These are phyloP conservation scores for Lerema accius DNA, from an alignment of 1,140 invertebrate genomes.

Conservation along the genomic window DNA sequence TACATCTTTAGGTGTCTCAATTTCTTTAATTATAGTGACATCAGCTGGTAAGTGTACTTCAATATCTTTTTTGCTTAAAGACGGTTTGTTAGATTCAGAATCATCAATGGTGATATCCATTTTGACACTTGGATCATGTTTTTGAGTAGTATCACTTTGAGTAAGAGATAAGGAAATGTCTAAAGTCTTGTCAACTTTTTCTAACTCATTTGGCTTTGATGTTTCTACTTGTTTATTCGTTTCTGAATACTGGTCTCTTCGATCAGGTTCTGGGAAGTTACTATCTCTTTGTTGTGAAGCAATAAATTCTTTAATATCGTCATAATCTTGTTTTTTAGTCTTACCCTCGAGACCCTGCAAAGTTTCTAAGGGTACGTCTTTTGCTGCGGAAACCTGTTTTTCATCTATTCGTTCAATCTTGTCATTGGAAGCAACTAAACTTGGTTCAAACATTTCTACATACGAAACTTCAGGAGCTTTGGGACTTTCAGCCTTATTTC, in stretches of 20 bases:
- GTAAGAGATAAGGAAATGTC: conserved; percentile 62
- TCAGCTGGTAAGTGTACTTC: conserved; percentile 41
- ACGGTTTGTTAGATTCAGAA: conserved; percentile 41
- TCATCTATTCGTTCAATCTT: conserved; percentile 5
- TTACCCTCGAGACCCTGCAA: conserved; percentile 7
- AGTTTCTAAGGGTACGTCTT: conserved; percentile 6
- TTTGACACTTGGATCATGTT: conserved; percentile 54
- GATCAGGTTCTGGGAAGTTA: conserved; percentile 35
- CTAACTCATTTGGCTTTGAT: conserved; percentile 9
- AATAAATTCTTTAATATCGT: conserved; percentile 49
- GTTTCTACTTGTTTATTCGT: conserved; percentile 10
- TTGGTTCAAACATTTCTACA: conserved; percentile 51
- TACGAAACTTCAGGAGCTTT: conserved; percentile 49
- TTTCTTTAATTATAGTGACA: neutral
- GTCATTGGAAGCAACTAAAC: conserved; percentile 7
- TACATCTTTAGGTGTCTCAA: neutral
- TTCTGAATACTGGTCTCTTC: neutral
- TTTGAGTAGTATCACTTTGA: conserved; percentile 46
- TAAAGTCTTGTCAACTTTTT: conserved; percentile 45
- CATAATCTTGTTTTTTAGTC: conserved; percentile 22
- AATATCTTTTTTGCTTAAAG: conserved; percentile 63
- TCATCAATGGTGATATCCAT: conserved; percentile 61
- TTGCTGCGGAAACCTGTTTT: neutral
- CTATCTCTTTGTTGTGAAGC: conserved; percentile 56
- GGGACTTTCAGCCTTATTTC: conserved; percentile 25